Evolutionary conservation across 2,888 invertebrate genomes (phyloP).

Genomic region (Chymomyza fuscimana): DNA sequence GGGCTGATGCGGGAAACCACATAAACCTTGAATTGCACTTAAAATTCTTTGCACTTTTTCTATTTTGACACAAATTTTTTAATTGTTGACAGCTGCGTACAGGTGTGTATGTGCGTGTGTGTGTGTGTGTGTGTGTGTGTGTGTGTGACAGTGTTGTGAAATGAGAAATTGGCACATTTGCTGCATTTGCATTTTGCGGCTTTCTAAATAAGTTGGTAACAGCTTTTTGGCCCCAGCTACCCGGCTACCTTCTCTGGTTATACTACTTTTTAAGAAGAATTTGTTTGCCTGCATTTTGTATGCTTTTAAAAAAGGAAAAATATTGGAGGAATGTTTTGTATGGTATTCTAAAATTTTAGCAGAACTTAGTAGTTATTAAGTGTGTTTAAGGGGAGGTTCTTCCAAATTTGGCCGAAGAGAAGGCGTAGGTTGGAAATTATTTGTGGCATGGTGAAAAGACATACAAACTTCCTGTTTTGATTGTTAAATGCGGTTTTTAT

Average conservation of each 20-base stretch:
- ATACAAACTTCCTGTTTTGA: too few species aligned
- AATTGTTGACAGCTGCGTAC: constrained; percentile 43
- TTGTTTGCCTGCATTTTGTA: background rate
- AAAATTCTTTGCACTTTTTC: constrained; percentile 53
- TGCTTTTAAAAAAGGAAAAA: background rate
- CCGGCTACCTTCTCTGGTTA: too few species aligned
- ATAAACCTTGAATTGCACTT: constrained; percentile 65
- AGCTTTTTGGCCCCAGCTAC: constrained; percentile 41
- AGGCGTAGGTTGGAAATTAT: too few species aligned
- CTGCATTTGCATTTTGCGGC: constrained; percentile 64
- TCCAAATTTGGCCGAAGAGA: too few species aligned
- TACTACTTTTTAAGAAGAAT: background rate
- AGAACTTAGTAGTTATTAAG: too few species aligned
- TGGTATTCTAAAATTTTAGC: too few species aligned
- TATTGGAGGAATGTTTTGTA: too few species aligned
- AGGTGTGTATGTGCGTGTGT: background rate
- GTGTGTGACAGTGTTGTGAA: background rate
- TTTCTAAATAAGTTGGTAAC: constrained; percentile 63
- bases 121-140: constrained; percentile 5
- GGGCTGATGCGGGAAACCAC: background rate
- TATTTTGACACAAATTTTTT: constrained; percentile 67
- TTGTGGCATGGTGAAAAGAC: too few species aligned
- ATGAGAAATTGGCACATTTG: constrained; percentile 59
- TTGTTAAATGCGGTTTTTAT: too few species aligned
- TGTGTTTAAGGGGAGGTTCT: too few species aligned